Conservation (phyloP, 2,113 vertebrate genomes). For the Opisthocomus hoazin region DNA sequence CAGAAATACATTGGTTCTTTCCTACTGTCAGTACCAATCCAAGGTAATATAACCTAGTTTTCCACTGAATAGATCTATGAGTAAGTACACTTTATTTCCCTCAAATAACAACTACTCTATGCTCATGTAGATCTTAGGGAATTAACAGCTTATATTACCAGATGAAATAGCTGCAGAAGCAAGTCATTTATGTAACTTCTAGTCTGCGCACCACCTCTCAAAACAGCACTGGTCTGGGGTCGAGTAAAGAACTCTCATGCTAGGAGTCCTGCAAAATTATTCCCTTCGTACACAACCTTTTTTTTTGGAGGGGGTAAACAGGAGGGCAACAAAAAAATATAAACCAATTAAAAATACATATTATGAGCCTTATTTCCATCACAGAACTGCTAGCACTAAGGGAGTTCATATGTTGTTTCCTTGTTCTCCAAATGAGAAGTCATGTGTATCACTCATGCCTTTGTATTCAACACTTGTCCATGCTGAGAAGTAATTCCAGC, state of each 20-base stretch:
- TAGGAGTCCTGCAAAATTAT: neutral
- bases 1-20: neutral
- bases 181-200: neutral
- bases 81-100: neutral
- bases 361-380: neutral
- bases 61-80: neutral
- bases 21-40: neutral
- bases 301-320: neutral
- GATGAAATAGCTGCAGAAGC: neutral
- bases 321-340: neutral
- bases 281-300: neutral
- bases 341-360: neutral
- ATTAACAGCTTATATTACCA: neutral
- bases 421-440: neutral
- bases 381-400: neutral
- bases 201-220: neutral
- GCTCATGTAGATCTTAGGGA: neutral
- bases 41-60: neutral
- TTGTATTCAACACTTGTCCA: conserved; percentile 3
- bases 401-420: neutral
- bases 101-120: neutral
- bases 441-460: neutral
- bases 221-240: neutral
- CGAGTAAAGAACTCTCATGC: neutral
- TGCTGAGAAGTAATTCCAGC: neutral